Conservation (phyloP, 2,113 vertebrate genomes). For the Gallinago jamesoni region DNA sequence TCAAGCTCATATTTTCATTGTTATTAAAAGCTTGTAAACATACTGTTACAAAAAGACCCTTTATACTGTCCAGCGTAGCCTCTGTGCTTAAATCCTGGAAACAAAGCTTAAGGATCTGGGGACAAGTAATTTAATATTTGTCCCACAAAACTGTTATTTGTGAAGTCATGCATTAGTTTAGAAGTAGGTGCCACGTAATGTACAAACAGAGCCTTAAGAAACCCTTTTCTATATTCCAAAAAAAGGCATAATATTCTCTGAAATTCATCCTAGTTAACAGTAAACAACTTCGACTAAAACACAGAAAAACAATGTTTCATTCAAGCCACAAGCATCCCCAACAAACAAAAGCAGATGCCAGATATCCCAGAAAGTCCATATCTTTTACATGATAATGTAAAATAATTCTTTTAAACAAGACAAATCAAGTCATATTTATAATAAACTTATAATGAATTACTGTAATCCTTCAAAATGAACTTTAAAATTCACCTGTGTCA, state of each 20-base stretch:
- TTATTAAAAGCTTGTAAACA: background rate
- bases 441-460: background rate
- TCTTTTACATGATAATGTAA: background rate
- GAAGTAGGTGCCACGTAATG: background rate
- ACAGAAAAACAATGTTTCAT: background rate
- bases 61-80: background rate
- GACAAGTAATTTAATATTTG: background rate
- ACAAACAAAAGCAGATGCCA: background rate
- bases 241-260: background rate
- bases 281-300: background rate
- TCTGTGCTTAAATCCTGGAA: background rate
- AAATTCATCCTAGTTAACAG: background rate
- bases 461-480: background rate
- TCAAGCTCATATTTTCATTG: background rate
- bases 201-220: conserved; percentile 14
- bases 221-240: background rate
- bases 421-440: background rate
- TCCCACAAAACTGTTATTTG: background rate
- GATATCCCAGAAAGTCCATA: background rate
- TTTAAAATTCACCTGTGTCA: background rate
- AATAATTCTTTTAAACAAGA: background rate
- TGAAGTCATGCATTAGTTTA: background rate
- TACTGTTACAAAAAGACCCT: background rate
- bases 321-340: background rate
- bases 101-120: background rate